Evolutionary conservation across 2,888 invertebrate genomes (phyloP).

Genomic region (Eustalomyia histrio): DNA sequence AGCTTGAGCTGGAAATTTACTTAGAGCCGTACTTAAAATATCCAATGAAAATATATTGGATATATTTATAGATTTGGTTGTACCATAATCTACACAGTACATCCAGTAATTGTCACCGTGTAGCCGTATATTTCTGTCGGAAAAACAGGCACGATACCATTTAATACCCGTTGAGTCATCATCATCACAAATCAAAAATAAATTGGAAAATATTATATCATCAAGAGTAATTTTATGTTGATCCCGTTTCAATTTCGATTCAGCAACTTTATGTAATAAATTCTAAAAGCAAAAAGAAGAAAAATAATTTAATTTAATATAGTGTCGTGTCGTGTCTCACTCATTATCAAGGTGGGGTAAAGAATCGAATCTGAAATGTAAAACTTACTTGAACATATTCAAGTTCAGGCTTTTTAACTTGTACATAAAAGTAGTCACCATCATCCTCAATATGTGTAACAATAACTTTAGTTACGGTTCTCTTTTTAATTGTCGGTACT

Average conservation of each 20-base stretch:
- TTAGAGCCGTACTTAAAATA: conserved; percentile 81
- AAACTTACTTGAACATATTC: conserved; percentile 74
- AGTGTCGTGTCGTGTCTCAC: too few relatives aligned
- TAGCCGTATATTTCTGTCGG: conserved; percentile 68
- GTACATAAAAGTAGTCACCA: conserved; percentile 77
- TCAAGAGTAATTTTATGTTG: conserved; percentile 72
- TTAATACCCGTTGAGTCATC: conserved; percentile 67
- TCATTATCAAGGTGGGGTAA: too few relatives aligned
- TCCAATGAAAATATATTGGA: conserved; percentile 80
- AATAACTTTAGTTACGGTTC: too few relatives aligned
- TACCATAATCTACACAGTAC: conserved; percentile 82
- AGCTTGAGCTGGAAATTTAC: too few relatives aligned
- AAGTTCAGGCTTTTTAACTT: conserved; percentile 74
- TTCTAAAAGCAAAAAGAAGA: conserved; percentile 63
- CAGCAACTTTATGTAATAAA: conserved; percentile 72
- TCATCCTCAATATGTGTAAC: conserved; percentile 75
- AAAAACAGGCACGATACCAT: conserved; percentile 80
- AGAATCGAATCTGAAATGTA: too few relatives aligned
- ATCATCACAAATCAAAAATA: too few relatives aligned
- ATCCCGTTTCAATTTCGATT: conserved; percentile 74
- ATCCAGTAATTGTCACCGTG: conserved; percentile 79
- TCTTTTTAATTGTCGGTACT: conserved; percentile 74
- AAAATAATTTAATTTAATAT: neutral
- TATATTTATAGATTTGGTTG: conserved; percentile 78
- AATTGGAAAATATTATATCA: conserved; percentile 76